Evolutionary conservation across 2,888 invertebrate species (phyloP).

Genomic region (Dilophus febrilis): DNA sequence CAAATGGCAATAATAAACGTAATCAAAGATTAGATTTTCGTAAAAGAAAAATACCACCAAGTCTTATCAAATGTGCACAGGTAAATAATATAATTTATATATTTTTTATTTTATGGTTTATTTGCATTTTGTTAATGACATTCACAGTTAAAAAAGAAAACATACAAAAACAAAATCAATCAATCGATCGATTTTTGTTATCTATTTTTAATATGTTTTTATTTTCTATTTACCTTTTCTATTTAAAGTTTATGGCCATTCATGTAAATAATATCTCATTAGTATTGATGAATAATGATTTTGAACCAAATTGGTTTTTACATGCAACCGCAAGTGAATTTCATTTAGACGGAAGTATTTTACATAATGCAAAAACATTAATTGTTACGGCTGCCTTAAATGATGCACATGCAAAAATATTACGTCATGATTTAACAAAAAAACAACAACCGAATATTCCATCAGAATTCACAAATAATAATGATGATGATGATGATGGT

Average conservation of each 20-base stretch:
- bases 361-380: slow-evolving; percentile 48
- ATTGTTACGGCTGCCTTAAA: slow-evolving; percentile 55
- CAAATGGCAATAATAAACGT: slow-evolving; percentile 20
- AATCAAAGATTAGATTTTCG: slow-evolving; percentile 41
- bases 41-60: slow-evolving; percentile 57
- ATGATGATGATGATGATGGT: too few species aligned
- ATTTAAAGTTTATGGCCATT: slow-evolving; percentile 62
- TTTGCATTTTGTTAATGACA: too few species aligned
- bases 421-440: slow-evolving; percentile 6
- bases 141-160: too few species aligned
- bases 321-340: slow-evolving; percentile 54
- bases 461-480: too few species aligned
- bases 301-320: slow-evolving; percentile 49
- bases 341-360: slow-evolving; percentile 46
- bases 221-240: slow-evolving; percentile 2
- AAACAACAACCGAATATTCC: neutral
- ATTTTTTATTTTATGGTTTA: too few species aligned
- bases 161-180: too few species aligned
- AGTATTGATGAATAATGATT: slow-evolving; percentile 39
- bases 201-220: too few species aligned
- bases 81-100: slow-evolving; percentile 29
- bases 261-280: slow-evolving; percentile 58
- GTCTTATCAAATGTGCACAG: slow-evolving; percentile 68
- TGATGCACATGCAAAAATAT: slow-evolving; percentile 33
- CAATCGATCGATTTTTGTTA: too few species aligned